These are phyloP conservation scores for Eremobia ochroleuca DNA, from an alignment of 2,888 invertebrate genomes.

Conservation along the genomic window DNA sequence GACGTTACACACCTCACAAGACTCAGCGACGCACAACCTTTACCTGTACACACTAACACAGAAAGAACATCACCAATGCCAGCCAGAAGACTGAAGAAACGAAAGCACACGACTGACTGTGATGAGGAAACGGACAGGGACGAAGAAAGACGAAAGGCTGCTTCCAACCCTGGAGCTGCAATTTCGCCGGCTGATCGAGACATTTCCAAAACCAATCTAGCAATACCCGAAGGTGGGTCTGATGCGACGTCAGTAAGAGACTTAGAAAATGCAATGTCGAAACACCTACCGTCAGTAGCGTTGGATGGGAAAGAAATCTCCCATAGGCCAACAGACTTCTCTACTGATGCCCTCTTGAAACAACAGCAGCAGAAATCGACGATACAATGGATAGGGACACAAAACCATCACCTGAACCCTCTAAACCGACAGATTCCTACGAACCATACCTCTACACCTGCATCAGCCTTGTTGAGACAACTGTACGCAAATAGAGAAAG, in stretches of 20 bases:
- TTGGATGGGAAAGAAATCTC: constrained; percentile 90
- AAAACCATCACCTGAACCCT: constrained; percentile 92
- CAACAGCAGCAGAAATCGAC: constrained; percentile 95
- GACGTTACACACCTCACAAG: constrained; percentile 88
- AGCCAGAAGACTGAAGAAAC: constrained; percentile 91
- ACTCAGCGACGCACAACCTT: constrained; percentile 84
- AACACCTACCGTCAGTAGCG: constrained; percentile 94
- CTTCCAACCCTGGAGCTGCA: constrained; percentile 85
- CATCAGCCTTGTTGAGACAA: constrained; percentile 96
- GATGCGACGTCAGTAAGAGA: constrained; percentile 95
- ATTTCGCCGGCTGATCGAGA: constrained; percentile 87
- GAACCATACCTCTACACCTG: constrained; percentile 93
- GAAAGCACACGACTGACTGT: constrained; percentile 86
- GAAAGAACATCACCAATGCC: constrained; percentile 91
- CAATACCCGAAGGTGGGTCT: constrained; percentile 83
- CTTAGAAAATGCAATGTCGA: constrained; percentile 98
- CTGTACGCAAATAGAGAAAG: constrained; percentile 98
- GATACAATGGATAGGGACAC: constrained; percentile 98
- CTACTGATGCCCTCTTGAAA: constrained; percentile 95
- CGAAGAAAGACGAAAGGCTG: constrained; percentile 86
- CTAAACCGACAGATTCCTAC: constrained; percentile 91
- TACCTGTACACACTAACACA: constrained; percentile 85
- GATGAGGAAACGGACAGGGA: constrained; percentile 87
- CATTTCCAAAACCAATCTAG: constrained; percentile 82
- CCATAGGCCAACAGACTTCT: constrained; percentile 96